These are phyloP conservation scores for Chironex yamaguchii DNA, from an alignment of 30 jellyfish, hydroid and myxozoan genomes.

Conservation along the genomic window DNA sequence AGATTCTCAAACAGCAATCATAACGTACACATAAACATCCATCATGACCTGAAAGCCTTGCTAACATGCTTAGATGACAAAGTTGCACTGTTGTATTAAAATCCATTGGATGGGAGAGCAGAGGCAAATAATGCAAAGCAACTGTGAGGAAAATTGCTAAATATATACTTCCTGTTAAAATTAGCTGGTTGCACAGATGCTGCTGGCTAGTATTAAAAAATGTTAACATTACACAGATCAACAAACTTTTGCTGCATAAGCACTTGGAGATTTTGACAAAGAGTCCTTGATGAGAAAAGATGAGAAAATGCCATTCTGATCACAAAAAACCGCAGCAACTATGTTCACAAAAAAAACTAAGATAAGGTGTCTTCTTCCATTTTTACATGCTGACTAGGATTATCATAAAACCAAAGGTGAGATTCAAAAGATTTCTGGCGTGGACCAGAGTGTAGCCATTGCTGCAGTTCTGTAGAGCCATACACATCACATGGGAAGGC, in stretches of 20 bases:
- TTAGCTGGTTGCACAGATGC: constrained; percentile 57
- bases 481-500: background rate
- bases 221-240: too few species aligned
- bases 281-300: constrained; percentile 1
- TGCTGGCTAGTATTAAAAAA: constrained; percentile 20
- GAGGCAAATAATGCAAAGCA: constrained; percentile 33
- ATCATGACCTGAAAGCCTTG: constrained; percentile 41
- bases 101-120: too few species aligned
- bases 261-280: constrained; percentile 14
- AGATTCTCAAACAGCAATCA: constrained; percentile 27
- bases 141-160: constrained; percentile 46
- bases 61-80: too few species aligned
- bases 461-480: too few species aligned
- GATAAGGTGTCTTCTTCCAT: constrained; percentile 36
- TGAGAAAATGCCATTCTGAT: constrained; percentile 38
- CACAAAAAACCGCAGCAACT: constrained; percentile 59
- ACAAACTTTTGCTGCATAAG: constrained; percentile 18
- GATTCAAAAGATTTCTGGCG: constrained; percentile 36
- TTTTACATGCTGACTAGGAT: constrained; percentile 27
- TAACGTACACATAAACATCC: constrained; percentile 11
- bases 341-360: constrained; percentile 45
- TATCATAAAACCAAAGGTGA: constrained; percentile 34
- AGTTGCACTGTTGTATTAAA: constrained; percentile 26
- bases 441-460: constrained; percentile 15
- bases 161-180: constrained; percentile 24